phyloP scores from a whole-genome alignment of 2,888 invertebrate species.

The Heteropelma amictum region DNA sequence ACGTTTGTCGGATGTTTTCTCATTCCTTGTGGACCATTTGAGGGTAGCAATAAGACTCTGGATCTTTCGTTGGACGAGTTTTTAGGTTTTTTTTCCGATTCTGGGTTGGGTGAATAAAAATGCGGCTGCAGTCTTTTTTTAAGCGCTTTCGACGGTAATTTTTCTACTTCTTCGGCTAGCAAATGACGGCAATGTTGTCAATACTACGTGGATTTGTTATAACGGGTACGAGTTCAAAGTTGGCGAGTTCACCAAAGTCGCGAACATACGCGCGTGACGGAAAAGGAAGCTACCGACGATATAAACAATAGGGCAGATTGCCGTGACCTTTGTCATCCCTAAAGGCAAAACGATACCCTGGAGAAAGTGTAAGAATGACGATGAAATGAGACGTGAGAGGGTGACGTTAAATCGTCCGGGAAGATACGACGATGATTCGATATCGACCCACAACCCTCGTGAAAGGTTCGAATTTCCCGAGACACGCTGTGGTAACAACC shows the following conservation, averaged over 20 bases:
- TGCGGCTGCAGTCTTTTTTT: too few relatives aligned
- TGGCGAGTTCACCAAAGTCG: slow-evolving; percentile 4
- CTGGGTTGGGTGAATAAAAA: too few relatives aligned
- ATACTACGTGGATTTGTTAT: too few relatives aligned
- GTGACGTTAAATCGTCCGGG: slow-evolving; percentile 54
- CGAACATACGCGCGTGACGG: not conserved
- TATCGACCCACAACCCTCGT: slow-evolving; percentile 6
- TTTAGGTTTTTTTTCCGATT: too few relatives aligned
- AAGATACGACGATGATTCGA: slow-evolving; percentile 41
- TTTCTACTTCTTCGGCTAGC: too few relatives aligned
- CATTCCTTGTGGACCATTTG: not conserved
- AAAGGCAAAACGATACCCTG: not conserved
- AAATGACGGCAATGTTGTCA: too few relatives aligned
- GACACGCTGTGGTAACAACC: not conserved
- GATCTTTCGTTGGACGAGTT: too few relatives aligned
- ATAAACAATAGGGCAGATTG: not conserved
- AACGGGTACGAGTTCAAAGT: too few relatives aligned
- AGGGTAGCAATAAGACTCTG: not conserved
- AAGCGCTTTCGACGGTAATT: too few relatives aligned
- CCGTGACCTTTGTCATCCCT: slow-evolving; percentile 9
- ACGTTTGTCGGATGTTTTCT: not conserved
- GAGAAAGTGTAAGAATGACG: not conserved
- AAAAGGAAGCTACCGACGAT: slow-evolving; percentile 1
- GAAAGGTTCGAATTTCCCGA: slow-evolving; percentile 16
- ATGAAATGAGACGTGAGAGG: not conserved